Evolutionary conservation across 2,113 vertebrate species (phyloP), one percentile per base, ranked within the genome.

Genomic region (Notarius lentiginosus): DNA sequence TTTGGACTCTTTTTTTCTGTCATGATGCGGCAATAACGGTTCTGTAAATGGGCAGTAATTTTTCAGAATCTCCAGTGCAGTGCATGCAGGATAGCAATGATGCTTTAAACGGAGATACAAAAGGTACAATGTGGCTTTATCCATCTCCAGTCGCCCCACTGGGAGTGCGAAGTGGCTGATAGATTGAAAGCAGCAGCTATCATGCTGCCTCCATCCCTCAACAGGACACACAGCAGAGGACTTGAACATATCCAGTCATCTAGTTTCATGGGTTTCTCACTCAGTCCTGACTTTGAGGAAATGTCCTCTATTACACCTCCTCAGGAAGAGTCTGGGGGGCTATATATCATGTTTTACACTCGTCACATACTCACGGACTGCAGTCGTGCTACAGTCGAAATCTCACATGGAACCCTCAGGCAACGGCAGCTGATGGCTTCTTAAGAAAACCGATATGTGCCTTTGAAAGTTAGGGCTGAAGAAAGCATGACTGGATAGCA

Each of bases 401-500:
- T 58, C 58, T 82, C 53, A 41, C 80, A 83, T 51, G 34, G 75
- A 83, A 30, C 22, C 61, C 65, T 75, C 41, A 14, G 41, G 79
- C 90, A 49, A 72, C 8, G 77, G 87, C 89, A 47, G 73, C 65
- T 15, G 51, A 18, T 60, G 75, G 86, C 86, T 80, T 86, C 90
- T 90, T 55, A 85, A 77, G 58, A 89, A 88, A 88, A 92, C 87
- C 87, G 86, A 90, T 90, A 85, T 34, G 84, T 90, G 86, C 85
- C 85, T 90, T 77, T 84, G 86, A 85, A 86, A 88, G 66, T 76
- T 41, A 22, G 14, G 11, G 27, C 7, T 70, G 41, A 34, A 51
- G 79, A 51, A 63, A 61, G 34, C 17, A 65, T 41, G 7, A 14
- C 24, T 53, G 5, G 30, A 2, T 18, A 6, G 12, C 22, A 18